These are phyloP conservation scores for Parnassius orleans DNA, from an alignment of 2,888 invertebrate genomes.

Conservation along the genomic window DNA sequence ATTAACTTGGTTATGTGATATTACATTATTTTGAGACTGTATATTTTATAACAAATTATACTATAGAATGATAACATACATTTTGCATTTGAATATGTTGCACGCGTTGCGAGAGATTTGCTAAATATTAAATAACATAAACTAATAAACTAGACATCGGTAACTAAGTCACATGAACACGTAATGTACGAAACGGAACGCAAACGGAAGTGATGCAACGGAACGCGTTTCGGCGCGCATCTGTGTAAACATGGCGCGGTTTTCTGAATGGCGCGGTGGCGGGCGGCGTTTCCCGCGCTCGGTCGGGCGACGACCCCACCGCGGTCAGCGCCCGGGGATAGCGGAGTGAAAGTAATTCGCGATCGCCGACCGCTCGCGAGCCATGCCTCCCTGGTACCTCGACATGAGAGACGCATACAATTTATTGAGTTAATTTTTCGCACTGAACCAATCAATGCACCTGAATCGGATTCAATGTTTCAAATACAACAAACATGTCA, in stretches of 20 bases:
- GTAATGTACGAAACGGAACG: constrained; percentile 68
- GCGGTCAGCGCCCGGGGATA: constrained; percentile 76
- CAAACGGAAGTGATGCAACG: constrained; percentile 78
- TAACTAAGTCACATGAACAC: constrained; percentile 60
- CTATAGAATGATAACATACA: background rate
- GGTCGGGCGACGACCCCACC: constrained; percentile 73
- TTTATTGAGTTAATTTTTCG: constrained; percentile 21
- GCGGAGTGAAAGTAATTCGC: constrained; percentile 80
- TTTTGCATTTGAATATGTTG: background rate
- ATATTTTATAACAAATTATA: background rate
- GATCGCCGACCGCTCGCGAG: constrained; percentile 68
- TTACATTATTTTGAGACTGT: constrained; percentile 4
- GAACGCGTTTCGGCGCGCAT: constrained; percentile 77
- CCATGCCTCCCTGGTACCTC: constrained; percentile 67
- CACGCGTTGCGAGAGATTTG: background rate
- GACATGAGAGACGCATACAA: constrained; percentile 35
- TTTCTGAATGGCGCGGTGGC: constrained; percentile 72
- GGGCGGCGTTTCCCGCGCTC: constrained; percentile 69
- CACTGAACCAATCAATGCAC: background rate
- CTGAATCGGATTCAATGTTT: too few species aligned
- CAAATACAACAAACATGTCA: too few species aligned
- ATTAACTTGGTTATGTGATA: constrained; percentile 19
- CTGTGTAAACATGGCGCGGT: constrained; percentile 78
- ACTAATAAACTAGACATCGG: constrained; percentile 26
- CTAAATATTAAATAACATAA: background rate